These are phyloP conservation scores for Tupiocoris notatus DNA, from an alignment of 2,888 invertebrate species.

Conservation along the genomic window DNA sequence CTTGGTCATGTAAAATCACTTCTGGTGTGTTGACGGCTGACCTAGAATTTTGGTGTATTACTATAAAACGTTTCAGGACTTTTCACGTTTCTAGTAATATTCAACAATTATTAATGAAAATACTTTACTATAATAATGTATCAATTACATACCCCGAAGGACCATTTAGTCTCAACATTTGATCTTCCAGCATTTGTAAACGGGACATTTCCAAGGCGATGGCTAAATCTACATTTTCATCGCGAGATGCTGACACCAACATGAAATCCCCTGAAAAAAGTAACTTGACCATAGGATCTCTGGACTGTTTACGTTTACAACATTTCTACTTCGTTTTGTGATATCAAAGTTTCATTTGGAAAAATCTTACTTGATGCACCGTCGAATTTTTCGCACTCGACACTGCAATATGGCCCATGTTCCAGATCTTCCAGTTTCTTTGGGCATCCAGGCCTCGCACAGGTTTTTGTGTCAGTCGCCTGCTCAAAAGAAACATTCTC, in stretches of 20 bases:
- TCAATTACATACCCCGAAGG: slow-evolving; percentile 3
- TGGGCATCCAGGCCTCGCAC: slow-evolving; percentile 22
- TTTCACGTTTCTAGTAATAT: too few relatives aligned
- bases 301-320: too few relatives aligned
- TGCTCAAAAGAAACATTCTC: too few relatives aligned
- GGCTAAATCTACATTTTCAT: slow-evolving; percentile 64
- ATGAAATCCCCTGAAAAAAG: slow-evolving; percentile 16
- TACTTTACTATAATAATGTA: too few relatives aligned
- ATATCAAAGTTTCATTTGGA: too few relatives aligned
- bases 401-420: slow-evolving; percentile 21
- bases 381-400: slow-evolving; percentile 16
- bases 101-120: too few relatives aligned
- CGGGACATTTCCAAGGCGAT: slow-evolving; percentile 68
- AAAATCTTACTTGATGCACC: slow-evolving; percentile 15
- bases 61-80: too few relatives aligned
- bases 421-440: slow-evolving; percentile 19
- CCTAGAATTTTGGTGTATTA: too few relatives aligned
- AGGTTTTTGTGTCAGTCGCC: slow-evolving; percentile 31
- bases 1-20: not conserved
- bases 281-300: too few relatives aligned
- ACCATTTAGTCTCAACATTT: slow-evolving; percentile 53
- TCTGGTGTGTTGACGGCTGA: not conserved
- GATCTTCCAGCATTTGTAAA: slow-evolving; percentile 65
- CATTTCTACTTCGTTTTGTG: too few relatives aligned
- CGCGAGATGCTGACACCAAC: slow-evolving; percentile 53